Evolutionary conservation across 1,140 invertebrate genomes (phyloP), one percentile per base, ranked within the genome.

Genomic region (Hormaphis cornu): DNA sequence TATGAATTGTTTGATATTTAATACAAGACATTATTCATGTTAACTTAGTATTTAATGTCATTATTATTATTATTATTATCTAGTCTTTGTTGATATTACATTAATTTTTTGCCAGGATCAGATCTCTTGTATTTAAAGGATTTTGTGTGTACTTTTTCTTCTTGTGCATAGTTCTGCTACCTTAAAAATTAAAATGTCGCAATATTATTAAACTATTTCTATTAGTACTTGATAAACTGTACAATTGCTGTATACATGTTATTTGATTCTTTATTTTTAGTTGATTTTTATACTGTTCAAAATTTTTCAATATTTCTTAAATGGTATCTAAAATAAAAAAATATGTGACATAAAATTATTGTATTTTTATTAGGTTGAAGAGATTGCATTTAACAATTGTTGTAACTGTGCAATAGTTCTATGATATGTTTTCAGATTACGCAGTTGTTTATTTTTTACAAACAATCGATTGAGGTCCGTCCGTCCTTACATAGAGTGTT

Each of bases 21-120:
- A 46, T 48, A 30, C 14, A 33, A 63, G 46, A 44, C 48, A 66
- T 35, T 44, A 66, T 48, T 66, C 50, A 20, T 66, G 42, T 66
- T 66, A 66, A 50, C 44, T 66, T 66, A 66, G 30, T 66, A 20
- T 33, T 50, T 66, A 66, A 66, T n/a, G n/a, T n/a, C n/a, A n/a
- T n/a, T n/a, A n/a, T n/a, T n/a, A n/a, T n/a, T n/a, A n/a, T 66
- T 50, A 66, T 30, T 63, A 63, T 50, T 48, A 48, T 66, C 61
- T 66, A 66, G 61, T 66, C 61, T 66, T 48, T 58, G 54, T 58
- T 58, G 16, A 58, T 58, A 24, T 14, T 48, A 50, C 20, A 33
- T 50, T 48, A 22, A 66, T 33, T 50, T 66, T 63, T 66, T 66
- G 12, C 35, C 44, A 66, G 28, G 44, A 48, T 48, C n/a, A 30